These are phyloP conservation scores for Holothuria scabra DNA, from an alignment of 53 echinoderm and acorn worm species.

Conservation along the genomic window DNA sequence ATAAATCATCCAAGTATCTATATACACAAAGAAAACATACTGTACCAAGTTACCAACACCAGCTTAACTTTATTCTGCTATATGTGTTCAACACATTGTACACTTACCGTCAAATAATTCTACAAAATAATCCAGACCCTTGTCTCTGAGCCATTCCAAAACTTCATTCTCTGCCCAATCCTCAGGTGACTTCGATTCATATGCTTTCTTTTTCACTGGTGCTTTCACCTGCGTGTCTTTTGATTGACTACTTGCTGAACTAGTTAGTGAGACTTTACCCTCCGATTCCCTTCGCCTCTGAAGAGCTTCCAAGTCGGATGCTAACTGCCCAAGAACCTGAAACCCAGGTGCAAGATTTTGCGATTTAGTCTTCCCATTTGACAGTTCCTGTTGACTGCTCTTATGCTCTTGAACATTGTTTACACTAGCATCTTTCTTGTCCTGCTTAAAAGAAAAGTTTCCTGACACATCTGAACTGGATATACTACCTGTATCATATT, in stretches of 20 bases:
- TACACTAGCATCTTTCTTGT: too few species aligned
- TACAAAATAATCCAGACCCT: constrained; percentile 84
- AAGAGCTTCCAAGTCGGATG: constrained; percentile 43
- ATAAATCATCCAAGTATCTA: too few species aligned
- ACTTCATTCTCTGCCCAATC: constrained; percentile 88
- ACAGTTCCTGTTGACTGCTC: not conserved
- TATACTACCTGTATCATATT: not conserved
- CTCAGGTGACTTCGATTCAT: constrained; percentile 51
- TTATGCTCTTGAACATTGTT: too few species aligned
- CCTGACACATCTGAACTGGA: constrained; percentile 6
- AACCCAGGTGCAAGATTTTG: constrained; percentile 54
- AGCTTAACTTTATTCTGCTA: too few species aligned
- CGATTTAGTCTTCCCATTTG: not conserved
- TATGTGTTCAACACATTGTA: not conserved
- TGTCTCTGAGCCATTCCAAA: constrained; percentile 74
- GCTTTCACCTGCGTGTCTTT: constrained; percentile 1
- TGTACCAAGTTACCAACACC: too few species aligned
- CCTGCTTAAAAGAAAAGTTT: too few species aligned
- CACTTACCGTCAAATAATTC: constrained; percentile 88
- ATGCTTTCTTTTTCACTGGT: constrained; percentile 2
- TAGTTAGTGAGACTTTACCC: not conserved
- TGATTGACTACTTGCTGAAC: constrained; percentile 18
- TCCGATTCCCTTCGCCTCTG: constrained; percentile 7
- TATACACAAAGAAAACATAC: too few species aligned
- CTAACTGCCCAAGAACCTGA: constrained; percentile 37